A percentile compares a stretch with the other conserved stretches of the same genome.
These are phyloP conservation scores for Clavelina lepadiformis DNA, from an alignment of 23 tunicate species.

Conservation along the genomic window DNA sequence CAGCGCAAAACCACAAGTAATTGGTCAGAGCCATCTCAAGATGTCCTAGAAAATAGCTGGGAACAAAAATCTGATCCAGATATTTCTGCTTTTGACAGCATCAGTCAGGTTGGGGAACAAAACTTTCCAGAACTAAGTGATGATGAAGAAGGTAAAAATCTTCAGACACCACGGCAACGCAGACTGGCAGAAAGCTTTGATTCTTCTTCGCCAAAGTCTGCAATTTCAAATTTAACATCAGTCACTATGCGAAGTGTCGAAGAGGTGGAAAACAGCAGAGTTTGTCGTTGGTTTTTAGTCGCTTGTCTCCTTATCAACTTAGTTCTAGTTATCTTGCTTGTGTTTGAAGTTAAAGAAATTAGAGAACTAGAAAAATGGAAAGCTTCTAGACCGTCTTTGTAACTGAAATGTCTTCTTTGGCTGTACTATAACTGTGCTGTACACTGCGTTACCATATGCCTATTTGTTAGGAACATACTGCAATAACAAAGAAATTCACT, in stretches of 20 bases:
- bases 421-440: no score
- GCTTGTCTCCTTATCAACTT: conserved; percentile 32
- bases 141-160: conserved; percentile 18
- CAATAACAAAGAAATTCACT: no score
- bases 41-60: background rate
- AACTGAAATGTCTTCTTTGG: no score
- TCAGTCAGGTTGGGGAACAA: conserved; percentile 39
- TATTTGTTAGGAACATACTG: no score
- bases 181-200: background rate
- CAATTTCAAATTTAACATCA: conserved; percentile 37
- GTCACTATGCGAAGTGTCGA: conserved; percentile 43
- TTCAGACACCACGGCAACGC: conserved; percentile 5
- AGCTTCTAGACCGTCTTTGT: no score
- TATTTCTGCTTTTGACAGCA: conserved; percentile 44
- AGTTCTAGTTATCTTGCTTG: conserved; percentile 33
- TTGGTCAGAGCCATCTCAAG: background rate
- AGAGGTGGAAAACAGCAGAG: conserved; percentile 58
- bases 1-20: conserved; percentile 1
- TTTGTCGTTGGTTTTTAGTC: conserved; percentile 51
- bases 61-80: conserved; percentile 26
- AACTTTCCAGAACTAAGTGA: conserved; percentile 33
- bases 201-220: conserved; percentile 43
- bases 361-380: conserved; percentile 42
- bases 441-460: no score
- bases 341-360: conserved; percentile 42